phyloP scores from a whole-genome alignment of 1,140 invertebrate species.

The Coptotermes formosanus region DNA sequence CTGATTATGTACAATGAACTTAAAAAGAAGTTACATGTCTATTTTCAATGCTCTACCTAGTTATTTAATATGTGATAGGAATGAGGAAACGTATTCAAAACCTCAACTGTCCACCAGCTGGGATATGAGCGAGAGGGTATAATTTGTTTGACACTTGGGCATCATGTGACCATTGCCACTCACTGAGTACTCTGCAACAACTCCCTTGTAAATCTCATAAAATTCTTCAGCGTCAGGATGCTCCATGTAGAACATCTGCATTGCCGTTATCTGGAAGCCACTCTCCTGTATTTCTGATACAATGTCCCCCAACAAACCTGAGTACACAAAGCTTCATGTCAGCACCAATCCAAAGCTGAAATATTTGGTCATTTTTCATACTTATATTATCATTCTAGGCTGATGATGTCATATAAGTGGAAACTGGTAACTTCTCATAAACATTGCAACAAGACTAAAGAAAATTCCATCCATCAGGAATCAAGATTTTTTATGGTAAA shows the following conservation, averaged over 20 bases:
- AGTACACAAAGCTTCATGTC: slow-evolving; percentile 9
- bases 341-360: not conserved
- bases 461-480: too few relatives aligned
- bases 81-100: not conserved
- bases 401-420: too few relatives aligned
- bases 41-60: not conserved
- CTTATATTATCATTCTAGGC: not conserved
- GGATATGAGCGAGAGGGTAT: not conserved
- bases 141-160: not conserved
- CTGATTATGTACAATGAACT: not conserved
- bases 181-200: slow-evolving; percentile 78
- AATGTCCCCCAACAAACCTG: slow-evolving; percentile 62
- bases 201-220: slow-evolving; percentile 91
- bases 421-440: too few relatives aligned
- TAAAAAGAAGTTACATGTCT: not conserved
- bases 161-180: slow-evolving; percentile 39
- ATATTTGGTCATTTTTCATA: not conserved
- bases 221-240: slow-evolving; percentile 84
- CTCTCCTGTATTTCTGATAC: slow-evolving; percentile 69
- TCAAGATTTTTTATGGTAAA: too few relatives aligned
- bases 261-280: slow-evolving; percentile 73
- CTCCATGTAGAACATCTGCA: slow-evolving; percentile 77
- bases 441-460: too few relatives aligned
- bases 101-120: not conserved
- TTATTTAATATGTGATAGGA: not conserved